A percentile compares a stretch with the other conserved stretches of the same genome.
Conservation (phyloP, 2,113 vertebrate genomes). For the Petrocephalus microphthalmus region DNA sequence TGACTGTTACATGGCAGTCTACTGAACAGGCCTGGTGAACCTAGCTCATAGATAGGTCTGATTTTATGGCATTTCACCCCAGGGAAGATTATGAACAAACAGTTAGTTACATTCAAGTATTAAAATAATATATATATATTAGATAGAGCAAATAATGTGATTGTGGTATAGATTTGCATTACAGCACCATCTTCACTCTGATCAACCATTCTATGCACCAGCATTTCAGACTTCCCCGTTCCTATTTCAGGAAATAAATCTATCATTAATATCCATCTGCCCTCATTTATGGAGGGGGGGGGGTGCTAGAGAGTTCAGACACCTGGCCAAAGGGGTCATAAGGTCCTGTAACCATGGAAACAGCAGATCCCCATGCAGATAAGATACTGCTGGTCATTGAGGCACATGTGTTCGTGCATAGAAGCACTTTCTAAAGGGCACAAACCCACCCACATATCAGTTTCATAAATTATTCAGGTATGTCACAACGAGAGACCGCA, state of each 20-base stretch:
- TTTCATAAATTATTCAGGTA: slow-evolving; percentile 10
- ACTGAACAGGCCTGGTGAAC: background rate
- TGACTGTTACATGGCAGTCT: background rate
- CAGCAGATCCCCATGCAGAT: background rate
- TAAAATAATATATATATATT: too few relatives aligned
- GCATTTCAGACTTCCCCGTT: background rate
- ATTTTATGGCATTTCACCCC: background rate
- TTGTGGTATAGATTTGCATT: background rate
- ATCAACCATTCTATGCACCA: background rate
- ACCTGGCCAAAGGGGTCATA: background rate
- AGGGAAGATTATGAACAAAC: background rate
- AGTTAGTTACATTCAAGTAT: background rate
- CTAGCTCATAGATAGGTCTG: background rate
- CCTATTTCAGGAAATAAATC: background rate
- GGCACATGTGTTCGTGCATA: background rate
- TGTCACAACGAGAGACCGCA: background rate
- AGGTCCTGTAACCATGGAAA: background rate
- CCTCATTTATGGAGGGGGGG: background rate
- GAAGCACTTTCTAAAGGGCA: background rate
- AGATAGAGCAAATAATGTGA: background rate
- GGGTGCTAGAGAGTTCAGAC: background rate
- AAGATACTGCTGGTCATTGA: background rate
- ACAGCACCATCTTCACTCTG: background rate
- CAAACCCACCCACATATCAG: background rate
- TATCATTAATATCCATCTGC: background rate